Conservation (phyloP, 2,888 invertebrate genomes). For the Gibbula magus region DNA sequence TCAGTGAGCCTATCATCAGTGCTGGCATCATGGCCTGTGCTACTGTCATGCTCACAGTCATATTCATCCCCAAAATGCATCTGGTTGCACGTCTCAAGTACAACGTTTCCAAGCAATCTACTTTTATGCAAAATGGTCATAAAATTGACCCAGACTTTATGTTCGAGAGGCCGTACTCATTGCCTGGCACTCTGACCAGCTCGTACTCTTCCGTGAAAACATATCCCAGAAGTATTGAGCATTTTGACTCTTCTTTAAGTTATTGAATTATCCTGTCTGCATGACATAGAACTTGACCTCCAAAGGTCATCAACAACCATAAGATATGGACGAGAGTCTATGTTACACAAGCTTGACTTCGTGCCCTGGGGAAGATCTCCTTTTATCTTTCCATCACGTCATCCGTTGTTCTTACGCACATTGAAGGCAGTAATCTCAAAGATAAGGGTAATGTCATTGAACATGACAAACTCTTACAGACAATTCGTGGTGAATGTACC, state of each 20-base stretch:
- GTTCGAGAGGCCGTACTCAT: constrained; percentile 65
- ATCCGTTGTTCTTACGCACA: too few relatives aligned
- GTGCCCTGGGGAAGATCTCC: too few relatives aligned
- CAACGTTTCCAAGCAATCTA: constrained; percentile 51
- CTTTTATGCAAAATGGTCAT: constrained; percentile 57
- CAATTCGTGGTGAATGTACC: too few relatives aligned
- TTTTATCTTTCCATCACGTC: too few relatives aligned
- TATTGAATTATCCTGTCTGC: constrained; percentile 52
- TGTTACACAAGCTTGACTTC: too few relatives aligned
- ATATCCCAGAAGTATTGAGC: constrained; percentile 55
- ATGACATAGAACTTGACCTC: too few relatives aligned
- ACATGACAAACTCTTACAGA: too few relatives aligned
- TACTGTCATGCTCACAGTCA: constrained; percentile 89
- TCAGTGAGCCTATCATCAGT: constrained; percentile 83
- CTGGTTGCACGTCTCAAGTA: constrained; percentile 62
- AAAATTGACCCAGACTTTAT: constrained; percentile 65
- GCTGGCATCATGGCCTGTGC: constrained; percentile 90
- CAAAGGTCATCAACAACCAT: too few relatives aligned
- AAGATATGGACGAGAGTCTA: too few relatives aligned
- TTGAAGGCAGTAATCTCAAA: too few relatives aligned
- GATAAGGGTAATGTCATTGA: too few relatives aligned
- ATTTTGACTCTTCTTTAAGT: constrained; percentile 61
- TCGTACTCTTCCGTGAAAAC: constrained; percentile 54
- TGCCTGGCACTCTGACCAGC: constrained; percentile 60
- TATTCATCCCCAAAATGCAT: constrained; percentile 90